phyloP scores from a whole-genome alignment of 1,140 invertebrate genomes.

The Rhagoletis pomonella region DNA sequence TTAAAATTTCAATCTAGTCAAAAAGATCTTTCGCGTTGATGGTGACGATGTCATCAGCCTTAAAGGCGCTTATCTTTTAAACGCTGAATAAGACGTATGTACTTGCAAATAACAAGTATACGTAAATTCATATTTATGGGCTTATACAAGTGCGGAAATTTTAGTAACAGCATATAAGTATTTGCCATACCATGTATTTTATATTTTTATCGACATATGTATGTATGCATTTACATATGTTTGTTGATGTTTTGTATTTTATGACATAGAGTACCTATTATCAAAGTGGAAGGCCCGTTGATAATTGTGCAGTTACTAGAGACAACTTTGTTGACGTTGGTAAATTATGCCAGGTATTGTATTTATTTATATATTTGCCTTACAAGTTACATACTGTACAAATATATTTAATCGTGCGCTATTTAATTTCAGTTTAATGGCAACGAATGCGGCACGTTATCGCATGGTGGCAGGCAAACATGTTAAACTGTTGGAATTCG shows the following conservation, averaged over 20 bases:
- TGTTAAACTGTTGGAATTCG: slow-evolving; percentile 94
- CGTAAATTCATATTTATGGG: too few species aligned
- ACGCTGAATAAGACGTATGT: too few species aligned
- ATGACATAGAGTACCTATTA: slow-evolving; percentile 87
- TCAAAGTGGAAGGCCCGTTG: slow-evolving; percentile 95
- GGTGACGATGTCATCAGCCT: too few species aligned
- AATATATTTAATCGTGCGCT: slow-evolving; percentile 37
- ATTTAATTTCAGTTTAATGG: slow-evolving; percentile 88
- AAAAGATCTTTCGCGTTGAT: too few species aligned
- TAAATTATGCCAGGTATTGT: slow-evolving; percentile 96
- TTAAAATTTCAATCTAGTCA: too few species aligned
- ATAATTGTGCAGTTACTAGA: slow-evolving; percentile 97
- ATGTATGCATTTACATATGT: slow-evolving; percentile 58
- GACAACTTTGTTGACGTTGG: slow-evolving; percentile 96
- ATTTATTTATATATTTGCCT: slow-evolving; percentile 2
- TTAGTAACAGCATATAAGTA: too few species aligned
- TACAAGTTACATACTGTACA: too few species aligned
- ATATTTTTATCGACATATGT: slow-evolving; percentile 15
- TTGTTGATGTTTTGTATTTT: slow-evolving; percentile 58
- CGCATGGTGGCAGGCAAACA: slow-evolving; percentile 94
- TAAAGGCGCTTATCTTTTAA: too few species aligned
- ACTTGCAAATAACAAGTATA: too few species aligned
- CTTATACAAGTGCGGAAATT: too few species aligned
- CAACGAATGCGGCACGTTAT: slow-evolving; percentile 98
- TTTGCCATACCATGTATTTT: too few species aligned